Percentiles rank a stretch among this genome's conserved stretches.
phyloP scores from a whole-genome alignment of 2,797 vertebrate species.

The Micropoecilia bifurca region DNA sequence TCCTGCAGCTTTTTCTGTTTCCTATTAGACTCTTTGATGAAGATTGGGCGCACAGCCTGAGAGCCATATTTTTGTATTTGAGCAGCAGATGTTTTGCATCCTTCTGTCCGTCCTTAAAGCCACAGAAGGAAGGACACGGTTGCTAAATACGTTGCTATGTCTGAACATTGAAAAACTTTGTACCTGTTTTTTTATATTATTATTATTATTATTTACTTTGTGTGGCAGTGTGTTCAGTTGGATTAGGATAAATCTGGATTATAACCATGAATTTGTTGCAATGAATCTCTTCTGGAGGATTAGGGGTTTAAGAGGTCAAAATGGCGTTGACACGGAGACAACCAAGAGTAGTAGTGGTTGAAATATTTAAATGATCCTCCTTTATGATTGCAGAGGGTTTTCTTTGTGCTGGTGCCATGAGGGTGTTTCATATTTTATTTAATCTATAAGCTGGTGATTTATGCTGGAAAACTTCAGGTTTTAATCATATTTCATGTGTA shows the following conservation, averaged over 20 bases:
- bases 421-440: constrained; percentile 18
- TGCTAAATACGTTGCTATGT: constrained; percentile 4
- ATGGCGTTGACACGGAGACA: constrained; percentile 26
- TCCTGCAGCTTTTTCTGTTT: neutral
- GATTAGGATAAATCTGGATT: constrained; percentile 66
- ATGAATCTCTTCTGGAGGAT: constrained; percentile 53
- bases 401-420: constrained; percentile 48
- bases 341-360: constrained; percentile 23
- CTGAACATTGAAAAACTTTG: neutral
- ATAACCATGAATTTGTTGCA: constrained; percentile 45
- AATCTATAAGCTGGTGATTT: constrained; percentile 11
- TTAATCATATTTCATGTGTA: constrained; percentile 14
- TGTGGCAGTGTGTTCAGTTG: constrained; percentile 29
- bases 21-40: constrained; percentile 4
- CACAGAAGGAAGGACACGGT: constrained; percentile 17
- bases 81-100: constrained; percentile 3
- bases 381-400: constrained; percentile 7
- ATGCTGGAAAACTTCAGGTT: constrained; percentile 5
- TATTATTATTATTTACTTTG: constrained; percentile 20
- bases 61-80: neutral
- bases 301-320: constrained; percentile 31
- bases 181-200: constrained; percentile 25
- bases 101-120: constrained; percentile 38
- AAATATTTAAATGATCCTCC: constrained; percentile 11
- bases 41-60: neutral